A percentile compares a stretch with the other conserved stretches of the same genome.
Evolutionary conservation across 2,113 vertebrate species (phyloP).

Genomic region (Lophius piscatorius): DNA sequence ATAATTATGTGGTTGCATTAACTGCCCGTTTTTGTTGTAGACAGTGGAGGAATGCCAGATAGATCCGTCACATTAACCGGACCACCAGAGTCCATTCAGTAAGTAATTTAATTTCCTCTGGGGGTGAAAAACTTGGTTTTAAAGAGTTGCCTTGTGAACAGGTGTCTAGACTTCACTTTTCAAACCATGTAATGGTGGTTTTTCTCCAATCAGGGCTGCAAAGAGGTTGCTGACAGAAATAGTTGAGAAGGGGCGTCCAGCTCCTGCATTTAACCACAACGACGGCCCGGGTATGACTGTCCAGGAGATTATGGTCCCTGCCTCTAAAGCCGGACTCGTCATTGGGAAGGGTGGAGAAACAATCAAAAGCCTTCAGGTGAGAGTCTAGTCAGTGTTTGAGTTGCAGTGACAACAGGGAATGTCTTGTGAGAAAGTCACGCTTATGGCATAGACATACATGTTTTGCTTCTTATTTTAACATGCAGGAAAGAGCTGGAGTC

Average conservation of each 20-base stretch:
- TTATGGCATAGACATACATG: too few relatives aligned
- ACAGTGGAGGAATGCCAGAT: slow-evolving; percentile 96
- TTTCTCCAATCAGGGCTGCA: slow-evolving; percentile 79
- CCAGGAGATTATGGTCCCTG: slow-evolving; percentile 97
- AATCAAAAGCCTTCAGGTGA: slow-evolving; percentile 97
- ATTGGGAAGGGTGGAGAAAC: slow-evolving; percentile 98
- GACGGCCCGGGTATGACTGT: slow-evolving; percentile 95
- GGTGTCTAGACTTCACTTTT: too few relatives aligned
- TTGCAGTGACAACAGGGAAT: too few relatives aligned
- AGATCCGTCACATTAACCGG: slow-evolving; percentile 96
- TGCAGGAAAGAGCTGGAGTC: slow-evolving; percentile 93
- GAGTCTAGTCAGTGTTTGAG: background rate
- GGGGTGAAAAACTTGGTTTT: background rate
- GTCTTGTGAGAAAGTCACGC: background rate
- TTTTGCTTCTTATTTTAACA: background rate
- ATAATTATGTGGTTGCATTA: background rate
- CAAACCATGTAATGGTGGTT: background rate
- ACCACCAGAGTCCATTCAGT: slow-evolving; percentile 92
- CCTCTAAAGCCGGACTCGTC: slow-evolving; percentile 96
- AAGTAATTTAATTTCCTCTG: slow-evolving; percentile 68
- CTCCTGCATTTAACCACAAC: slow-evolving; percentile 95
- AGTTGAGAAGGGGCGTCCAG: slow-evolving; percentile 94
- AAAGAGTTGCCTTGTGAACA: too few relatives aligned
- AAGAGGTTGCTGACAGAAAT: slow-evolving; percentile 95
- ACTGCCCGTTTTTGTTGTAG: slow-evolving; percentile 66